These are phyloP conservation scores for Drosophila cognata DNA, from an alignment of 2,888 invertebrate species.

Conservation along the genomic window DNA sequence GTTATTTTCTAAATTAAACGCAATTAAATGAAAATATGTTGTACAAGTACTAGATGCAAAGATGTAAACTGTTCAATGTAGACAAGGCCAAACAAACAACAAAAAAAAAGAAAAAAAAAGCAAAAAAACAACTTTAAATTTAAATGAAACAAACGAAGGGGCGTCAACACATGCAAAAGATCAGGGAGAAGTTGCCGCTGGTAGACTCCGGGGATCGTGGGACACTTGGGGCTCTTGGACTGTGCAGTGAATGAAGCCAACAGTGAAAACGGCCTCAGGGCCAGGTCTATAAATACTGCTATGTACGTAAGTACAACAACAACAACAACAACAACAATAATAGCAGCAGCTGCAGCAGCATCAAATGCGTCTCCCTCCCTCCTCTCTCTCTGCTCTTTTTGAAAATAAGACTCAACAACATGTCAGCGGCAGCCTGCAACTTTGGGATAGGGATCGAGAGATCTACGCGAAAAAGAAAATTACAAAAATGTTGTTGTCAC, in stretches of 20 bases:
- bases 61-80: conserved; percentile 26
- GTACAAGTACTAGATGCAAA: conserved; percentile 48
- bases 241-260: conserved; percentile 54
- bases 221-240: conserved; percentile 1
- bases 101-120: conserved; percentile 6
- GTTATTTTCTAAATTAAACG: conserved; percentile 50
- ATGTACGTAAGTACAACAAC: neutral
- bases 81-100: conserved; percentile 30
- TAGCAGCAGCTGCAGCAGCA: conserved; percentile 5
- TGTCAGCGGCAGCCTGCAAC: conserved; percentile 33
- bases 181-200: conserved; percentile 39
- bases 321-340: neutral
- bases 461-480: conserved; percentile 34
- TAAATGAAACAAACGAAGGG: conserved; percentile 38
- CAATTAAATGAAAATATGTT: conserved; percentile 65
- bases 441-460: conserved; percentile 17
- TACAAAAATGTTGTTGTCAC: conserved; percentile 56
- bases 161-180: conserved; percentile 55
- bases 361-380: conserved; percentile 25
- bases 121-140: conserved; percentile 10
- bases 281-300: conserved; percentile 51
- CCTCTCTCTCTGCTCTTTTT: neutral
- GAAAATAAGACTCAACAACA: conserved; percentile 46
- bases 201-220: conserved; percentile 1
- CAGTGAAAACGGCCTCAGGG: conserved; percentile 61